phyloP scores from a whole-genome alignment of 2,888 invertebrate species.

The Thumatha senex region DNA sequence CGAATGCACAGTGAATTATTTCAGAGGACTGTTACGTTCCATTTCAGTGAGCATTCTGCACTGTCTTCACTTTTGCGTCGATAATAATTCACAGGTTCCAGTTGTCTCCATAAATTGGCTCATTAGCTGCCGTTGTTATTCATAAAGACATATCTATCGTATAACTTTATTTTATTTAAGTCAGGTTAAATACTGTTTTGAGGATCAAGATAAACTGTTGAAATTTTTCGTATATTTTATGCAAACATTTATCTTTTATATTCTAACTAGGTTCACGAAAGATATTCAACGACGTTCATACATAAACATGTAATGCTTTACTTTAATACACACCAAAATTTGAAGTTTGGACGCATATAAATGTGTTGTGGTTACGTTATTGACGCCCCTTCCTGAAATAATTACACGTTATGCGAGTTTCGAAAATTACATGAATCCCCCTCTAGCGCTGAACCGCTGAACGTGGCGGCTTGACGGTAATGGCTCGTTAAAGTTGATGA shows the following conservation, averaged over 20 bases:
- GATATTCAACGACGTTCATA: constrained; percentile 27
- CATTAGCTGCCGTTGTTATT: constrained; percentile 59
- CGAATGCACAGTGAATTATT: constrained; percentile 76
- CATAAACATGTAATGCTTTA: constrained; percentile 32
- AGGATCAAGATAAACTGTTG: constrained; percentile 19
- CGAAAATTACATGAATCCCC: constrained; percentile 74
- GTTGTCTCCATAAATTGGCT: constrained; percentile 66
- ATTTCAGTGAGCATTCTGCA: constrained; percentile 63
- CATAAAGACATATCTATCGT: constrained; percentile 41
- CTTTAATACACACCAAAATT: constrained; percentile 35
- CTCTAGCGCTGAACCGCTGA: constrained; percentile 44
- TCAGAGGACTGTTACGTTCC: constrained; percentile 65
- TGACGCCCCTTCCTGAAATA: constrained; percentile 74
- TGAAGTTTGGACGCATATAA: constrained; percentile 55
- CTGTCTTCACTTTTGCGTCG: constrained; percentile 62
- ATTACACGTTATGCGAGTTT: constrained; percentile 77
- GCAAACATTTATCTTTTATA: constrained; percentile 29
- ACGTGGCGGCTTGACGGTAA: constrained; percentile 58
- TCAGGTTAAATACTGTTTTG: constrained; percentile 20
- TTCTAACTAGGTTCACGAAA: constrained; percentile 24
- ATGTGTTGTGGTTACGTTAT: constrained; percentile 69
- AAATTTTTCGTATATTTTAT: constrained; percentile 26
- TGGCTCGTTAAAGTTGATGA: constrained; percentile 82
- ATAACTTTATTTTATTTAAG: constrained; percentile 30
- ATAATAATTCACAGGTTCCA: constrained; percentile 62